A percentile compares a stretch with the other conserved stretches of the same genome.
These are phyloP conservation scores for Thermophis baileyi DNA, from an alignment of 2,113 vertebrate species.

Conservation along the genomic window DNA sequence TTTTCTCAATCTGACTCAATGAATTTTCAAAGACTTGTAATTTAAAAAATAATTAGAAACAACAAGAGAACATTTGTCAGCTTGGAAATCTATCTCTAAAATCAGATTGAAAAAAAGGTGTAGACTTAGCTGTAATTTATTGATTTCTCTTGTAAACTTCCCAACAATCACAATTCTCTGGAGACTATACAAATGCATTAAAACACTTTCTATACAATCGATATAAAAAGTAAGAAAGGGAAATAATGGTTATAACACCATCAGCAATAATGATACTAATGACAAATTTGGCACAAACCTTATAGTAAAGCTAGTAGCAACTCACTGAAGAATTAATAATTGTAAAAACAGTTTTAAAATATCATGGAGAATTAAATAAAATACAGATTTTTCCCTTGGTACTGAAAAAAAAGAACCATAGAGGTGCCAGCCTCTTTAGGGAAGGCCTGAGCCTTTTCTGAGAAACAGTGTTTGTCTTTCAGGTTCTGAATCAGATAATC, in stretches of 20 bases:
- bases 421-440: neutral
- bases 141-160: neutral
- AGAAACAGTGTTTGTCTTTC: neutral
- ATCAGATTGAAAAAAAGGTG: neutral
- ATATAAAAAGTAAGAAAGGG: neutral
- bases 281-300: neutral
- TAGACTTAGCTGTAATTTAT: neutral
- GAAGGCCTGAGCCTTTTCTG: neutral
- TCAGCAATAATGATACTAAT: neutral
- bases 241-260: neutral
- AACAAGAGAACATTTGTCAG: neutral
- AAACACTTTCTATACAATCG: neutral
- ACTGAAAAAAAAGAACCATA: neutral
- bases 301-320: neutral
- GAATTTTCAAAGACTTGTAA: neutral
- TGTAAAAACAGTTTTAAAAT: neutral
- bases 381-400: neutral
- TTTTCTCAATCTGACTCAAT: neutral
- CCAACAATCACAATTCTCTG: neutral
- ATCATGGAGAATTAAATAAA: neutral
- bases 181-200: neutral
- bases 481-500: constrained; percentile 70
- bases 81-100: neutral
- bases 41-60: neutral
- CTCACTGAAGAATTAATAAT: neutral